These are phyloP conservation scores for Stictonetta naevosa DNA, from an alignment of 2,113 vertebrate genomes.

Conservation along the genomic window DNA sequence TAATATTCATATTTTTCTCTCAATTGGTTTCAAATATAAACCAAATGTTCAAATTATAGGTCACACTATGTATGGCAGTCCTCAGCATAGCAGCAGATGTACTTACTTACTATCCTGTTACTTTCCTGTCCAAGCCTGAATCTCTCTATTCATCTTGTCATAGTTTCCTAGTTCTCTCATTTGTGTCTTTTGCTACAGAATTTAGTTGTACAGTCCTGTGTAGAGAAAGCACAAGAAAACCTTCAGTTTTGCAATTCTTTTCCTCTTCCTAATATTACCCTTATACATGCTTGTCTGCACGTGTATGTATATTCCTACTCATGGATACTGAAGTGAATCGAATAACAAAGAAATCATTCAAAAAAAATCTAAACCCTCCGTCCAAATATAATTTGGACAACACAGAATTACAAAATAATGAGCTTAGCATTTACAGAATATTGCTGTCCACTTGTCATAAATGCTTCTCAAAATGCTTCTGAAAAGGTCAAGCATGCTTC, in stretches of 20 bases:
- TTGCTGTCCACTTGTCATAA: background rate
- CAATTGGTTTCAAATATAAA: background rate
- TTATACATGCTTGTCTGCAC: rapidly evolving
- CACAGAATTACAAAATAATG: background rate
- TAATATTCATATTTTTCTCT: background rate
- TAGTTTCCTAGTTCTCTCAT: background rate
- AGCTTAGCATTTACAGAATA: background rate
- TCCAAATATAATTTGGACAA: background rate
- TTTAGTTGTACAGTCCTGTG: background rate
- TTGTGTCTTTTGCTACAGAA: background rate
- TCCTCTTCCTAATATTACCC: background rate
- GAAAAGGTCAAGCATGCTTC: background rate
- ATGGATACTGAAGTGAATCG: background rate
- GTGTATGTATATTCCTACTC: background rate
- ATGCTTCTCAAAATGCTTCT: background rate
- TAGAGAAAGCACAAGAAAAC: background rate
- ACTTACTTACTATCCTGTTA: background rate
- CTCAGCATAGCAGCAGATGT: background rate
- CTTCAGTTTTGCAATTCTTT: background rate
- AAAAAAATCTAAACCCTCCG: background rate
- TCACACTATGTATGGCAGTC: background rate
- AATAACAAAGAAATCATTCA: background rate
- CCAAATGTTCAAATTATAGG: background rate
- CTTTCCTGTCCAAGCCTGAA: background rate
- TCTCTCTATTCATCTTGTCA: background rate